Evolutionary conservation across 2,888 invertebrate species (phyloP), one percentile per base, ranked within the genome.

Genomic region (Macropis europaea): DNA sequence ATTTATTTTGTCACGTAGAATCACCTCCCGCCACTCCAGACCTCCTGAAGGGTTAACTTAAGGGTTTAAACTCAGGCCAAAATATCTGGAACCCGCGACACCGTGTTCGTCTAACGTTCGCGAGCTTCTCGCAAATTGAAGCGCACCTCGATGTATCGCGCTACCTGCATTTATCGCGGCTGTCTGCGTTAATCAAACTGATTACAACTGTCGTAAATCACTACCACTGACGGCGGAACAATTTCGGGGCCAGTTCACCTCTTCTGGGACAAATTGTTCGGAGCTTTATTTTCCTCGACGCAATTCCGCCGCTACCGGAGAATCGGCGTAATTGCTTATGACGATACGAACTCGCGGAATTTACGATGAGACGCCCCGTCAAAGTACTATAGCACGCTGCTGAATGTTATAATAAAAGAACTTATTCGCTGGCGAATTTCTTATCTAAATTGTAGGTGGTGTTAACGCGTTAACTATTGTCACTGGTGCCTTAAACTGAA

Each of bases 111-210:
- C 59, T 17, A 19, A 36, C 67, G 22, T 54, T 50, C 60, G 47
- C 67, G 43, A 50, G 68, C 56, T 60, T 47, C 54, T 54, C 50
- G 61, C 61, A 61, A 68, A 71, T 61, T 71, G 71, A 71, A 71
- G 66, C 61, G 40, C n/a, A 50, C 42, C 68, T 32, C 61, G 56
- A 56, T 56, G 63, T 45, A 63, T 63, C 47, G 56, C 24, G 43
- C 54, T 53, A 34, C 26, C 66, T 59, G 68, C 67, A 56, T 71
- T 71, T 71, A 71, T 71, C 71, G 71, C 68, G 50, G 54, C 61
- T 71, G 68, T 68, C 68, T 68, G 71, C 68, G 61, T 71, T 71
- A 61, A 71, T 71, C 68, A 71, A 71, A 71, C 71, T 71, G 71
- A 71, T 71, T 71, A 71, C 68, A 68, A 71, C 71, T 71, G 28